Conservation (phyloP, 2,113 vertebrate species). For the Ptilorrhoa leucosticta region DNA sequence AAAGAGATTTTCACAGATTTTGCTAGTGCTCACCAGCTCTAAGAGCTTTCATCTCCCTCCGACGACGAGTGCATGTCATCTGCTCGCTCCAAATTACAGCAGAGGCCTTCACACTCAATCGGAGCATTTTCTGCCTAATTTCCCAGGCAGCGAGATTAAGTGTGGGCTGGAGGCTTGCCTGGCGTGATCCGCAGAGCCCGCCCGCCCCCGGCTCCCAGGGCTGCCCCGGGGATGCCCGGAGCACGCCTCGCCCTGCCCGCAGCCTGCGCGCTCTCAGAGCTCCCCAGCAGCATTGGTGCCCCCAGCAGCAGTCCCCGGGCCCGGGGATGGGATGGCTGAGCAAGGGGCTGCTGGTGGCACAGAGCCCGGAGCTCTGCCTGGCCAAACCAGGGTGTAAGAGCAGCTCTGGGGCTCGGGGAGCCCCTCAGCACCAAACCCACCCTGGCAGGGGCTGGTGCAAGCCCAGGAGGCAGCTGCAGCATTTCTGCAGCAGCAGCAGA, state of each 20-base stretch:
- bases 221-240: background rate
- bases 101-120: conserved; percentile 45
- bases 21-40: conserved; percentile 54
- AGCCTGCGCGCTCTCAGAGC: fast-evolving
- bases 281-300: fast-evolving
- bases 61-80: conserved; percentile 34
- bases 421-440: background rate
- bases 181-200: background rate
- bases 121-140: conserved; percentile 66
- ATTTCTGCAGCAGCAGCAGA: background rate
- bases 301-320: background rate
- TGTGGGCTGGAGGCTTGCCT: background rate
- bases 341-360: background rate
- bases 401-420: background rate
- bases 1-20: conserved; percentile 57
- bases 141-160: conserved; percentile 52
- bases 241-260: background rate
- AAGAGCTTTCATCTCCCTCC: conserved; percentile 63
- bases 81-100: conserved; percentile 60
- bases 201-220: background rate
- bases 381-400: background rate
- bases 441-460: background rate
- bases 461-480: background rate
- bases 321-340: fast-evolving
- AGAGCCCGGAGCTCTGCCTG: background rate